These are phyloP conservation scores for Scleropages formosus DNA, from an alignment of 2,797 vertebrate species.

Conservation along the genomic window DNA sequence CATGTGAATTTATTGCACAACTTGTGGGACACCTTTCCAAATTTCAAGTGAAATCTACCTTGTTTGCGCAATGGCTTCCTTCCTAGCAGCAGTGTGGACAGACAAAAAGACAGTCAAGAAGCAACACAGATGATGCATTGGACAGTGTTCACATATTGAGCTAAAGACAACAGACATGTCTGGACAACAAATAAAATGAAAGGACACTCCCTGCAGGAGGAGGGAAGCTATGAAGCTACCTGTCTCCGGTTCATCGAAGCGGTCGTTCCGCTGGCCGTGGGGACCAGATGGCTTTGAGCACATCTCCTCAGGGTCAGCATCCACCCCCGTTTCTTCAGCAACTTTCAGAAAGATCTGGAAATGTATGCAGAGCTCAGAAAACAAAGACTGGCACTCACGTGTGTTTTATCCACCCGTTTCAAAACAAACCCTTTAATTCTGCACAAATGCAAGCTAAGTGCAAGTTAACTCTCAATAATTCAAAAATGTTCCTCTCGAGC, in stretches of 20 bases:
- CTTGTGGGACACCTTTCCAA: too few species aligned
- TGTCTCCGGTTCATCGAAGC: slow-evolving; percentile 54
- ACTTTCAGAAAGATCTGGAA: slow-evolving; percentile 86
- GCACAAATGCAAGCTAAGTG: too few species aligned
- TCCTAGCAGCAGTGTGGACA: slow-evolving; percentile 63
- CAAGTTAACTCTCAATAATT: too few species aligned
- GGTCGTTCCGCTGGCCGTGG: slow-evolving; percentile 34
- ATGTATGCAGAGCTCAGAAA: neutral
- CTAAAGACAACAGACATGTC: neutral
- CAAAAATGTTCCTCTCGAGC: too few species aligned
- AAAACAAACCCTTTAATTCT: neutral
- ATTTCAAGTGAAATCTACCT: slow-evolving; percentile 56
- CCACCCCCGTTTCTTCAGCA: slow-evolving; percentile 63
- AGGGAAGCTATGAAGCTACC: slow-evolving; percentile 45
- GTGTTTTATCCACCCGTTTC: neutral
- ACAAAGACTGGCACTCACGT: too few species aligned
- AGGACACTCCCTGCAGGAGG: neutral
- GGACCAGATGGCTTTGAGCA: slow-evolving; percentile 23
- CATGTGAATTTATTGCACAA: neutral
- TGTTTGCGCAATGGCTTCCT: slow-evolving; percentile 59
- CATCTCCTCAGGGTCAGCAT: slow-evolving; percentile 51
- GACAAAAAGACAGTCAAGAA: slow-evolving; percentile 47
- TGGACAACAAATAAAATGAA: neutral
- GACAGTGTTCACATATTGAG: neutral
- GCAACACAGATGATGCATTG: slow-evolving; percentile 10